phyloP scores from a whole-genome alignment of 2,113 vertebrate species.

The Spilogale gracilis region DNA sequence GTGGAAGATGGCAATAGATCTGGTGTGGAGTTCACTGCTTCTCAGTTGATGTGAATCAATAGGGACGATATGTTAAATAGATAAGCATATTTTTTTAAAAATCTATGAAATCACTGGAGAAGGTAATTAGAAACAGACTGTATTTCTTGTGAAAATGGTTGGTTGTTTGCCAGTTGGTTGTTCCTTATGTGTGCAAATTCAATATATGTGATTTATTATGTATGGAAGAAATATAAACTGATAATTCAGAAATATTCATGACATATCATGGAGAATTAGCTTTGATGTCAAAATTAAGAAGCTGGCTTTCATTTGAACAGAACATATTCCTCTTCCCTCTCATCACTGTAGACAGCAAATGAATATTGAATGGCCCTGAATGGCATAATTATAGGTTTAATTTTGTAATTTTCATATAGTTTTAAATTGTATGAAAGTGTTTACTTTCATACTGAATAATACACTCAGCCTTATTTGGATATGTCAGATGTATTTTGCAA shows the following conservation, averaged over 20 bases:
- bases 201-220: neutral
- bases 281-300: neutral
- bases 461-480: neutral
- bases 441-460: neutral
- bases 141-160: neutral
- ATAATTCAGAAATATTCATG: constrained; percentile 25
- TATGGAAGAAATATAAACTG: neutral
- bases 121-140: neutral
- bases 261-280: neutral
- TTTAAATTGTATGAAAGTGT: neutral
- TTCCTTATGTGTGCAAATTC: neutral
- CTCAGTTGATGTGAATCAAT: neutral
- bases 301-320: neutral
- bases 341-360: neutral
- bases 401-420: neutral
- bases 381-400: constrained; percentile 10
- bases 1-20: neutral
- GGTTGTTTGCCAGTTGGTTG: neutral
- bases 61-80: neutral
- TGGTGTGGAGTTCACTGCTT: neutral
- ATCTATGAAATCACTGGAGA: neutral
- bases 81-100: neutral
- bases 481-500: neutral
- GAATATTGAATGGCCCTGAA: neutral
- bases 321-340: neutral